Percentiles rank a stretch among this genome's conserved stretches.
Evolutionary conservation across 2,888 invertebrate species (phyloP).

Genomic region (Cosmopolites sordidus): DNA sequence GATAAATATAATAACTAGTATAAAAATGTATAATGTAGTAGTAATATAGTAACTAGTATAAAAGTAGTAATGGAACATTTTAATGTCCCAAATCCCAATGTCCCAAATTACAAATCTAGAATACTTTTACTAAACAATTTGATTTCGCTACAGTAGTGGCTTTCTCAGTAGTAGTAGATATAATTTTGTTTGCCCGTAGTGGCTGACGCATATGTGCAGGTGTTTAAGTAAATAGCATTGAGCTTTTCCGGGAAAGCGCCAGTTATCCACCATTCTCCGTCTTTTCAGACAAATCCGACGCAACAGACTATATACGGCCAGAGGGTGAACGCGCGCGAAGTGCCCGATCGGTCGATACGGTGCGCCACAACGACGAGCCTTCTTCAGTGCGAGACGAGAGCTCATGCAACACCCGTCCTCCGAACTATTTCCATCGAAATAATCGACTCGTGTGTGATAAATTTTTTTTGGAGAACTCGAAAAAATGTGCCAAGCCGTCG

Average conservation of each 20-base stretch:
- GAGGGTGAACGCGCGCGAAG: conserved; percentile 20
- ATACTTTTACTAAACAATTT: too few species aligned
- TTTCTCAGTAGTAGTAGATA: too few species aligned
- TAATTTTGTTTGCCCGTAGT: too few species aligned
- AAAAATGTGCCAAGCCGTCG: conserved; percentile 10
- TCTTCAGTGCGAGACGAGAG: conserved; percentile 20
- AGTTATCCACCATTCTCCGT: background rate
- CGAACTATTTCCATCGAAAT: conserved; percentile 7
- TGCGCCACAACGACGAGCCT: conserved; percentile 25
- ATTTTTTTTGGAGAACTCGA: background rate
- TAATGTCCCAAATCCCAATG: too few species aligned
- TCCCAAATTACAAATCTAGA: too few species aligned
- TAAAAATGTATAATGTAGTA: too few species aligned
- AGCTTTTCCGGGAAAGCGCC: background rate
- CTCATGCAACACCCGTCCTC: conserved; percentile 17
- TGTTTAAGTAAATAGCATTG: background rate
- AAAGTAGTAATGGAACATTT: too few species aligned
- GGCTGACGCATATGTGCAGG: background rate
- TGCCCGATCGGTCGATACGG: conserved; percentile 24
- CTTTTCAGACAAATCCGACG: conserved; percentile 10
- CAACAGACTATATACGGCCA: conserved; percentile 11
- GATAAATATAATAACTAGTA: too few species aligned
- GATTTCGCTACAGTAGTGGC: too few species aligned
- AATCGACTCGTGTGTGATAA: conserved; percentile 8
- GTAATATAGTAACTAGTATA: too few species aligned